Evolutionary conservation across 2,888 invertebrate genomes (phyloP).

Genomic region (Lydus trimaculatus): DNA sequence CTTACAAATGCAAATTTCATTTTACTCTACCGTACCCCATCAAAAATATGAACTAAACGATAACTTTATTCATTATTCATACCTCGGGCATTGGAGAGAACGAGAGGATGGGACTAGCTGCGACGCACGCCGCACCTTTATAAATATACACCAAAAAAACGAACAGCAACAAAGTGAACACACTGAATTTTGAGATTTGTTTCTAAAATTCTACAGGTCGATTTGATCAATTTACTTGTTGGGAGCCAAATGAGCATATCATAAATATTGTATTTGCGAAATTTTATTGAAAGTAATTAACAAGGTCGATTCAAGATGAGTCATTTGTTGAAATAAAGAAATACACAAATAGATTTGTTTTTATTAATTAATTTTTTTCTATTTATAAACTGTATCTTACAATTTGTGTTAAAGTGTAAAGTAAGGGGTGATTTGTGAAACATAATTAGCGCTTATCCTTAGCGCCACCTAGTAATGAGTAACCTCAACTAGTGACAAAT

Average conservation of each 20-base stretch:
- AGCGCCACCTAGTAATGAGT: background rate
- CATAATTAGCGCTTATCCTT: background rate
- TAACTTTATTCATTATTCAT: slow-evolving; percentile 70
- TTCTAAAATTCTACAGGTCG: too few relatives aligned
- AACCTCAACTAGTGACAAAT: background rate
- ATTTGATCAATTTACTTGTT: too few relatives aligned
- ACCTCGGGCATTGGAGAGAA: slow-evolving; percentile 56
- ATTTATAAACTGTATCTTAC: too few relatives aligned
- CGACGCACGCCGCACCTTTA: slow-evolving; percentile 30
- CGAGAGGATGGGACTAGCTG: slow-evolving; percentile 31
- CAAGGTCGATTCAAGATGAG: too few relatives aligned
- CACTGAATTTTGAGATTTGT: too few relatives aligned
- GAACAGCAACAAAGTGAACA: background rate
- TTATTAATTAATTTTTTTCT: too few relatives aligned
- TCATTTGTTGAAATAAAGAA: too few relatives aligned
- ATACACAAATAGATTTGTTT: too few relatives aligned
- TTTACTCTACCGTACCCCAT: slow-evolving; percentile 63
- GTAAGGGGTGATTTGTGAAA: background rate
- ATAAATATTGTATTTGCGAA: too few relatives aligned
- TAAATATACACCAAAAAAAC: background rate
- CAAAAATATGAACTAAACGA: slow-evolving; percentile 70
- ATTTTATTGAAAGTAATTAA: too few relatives aligned
- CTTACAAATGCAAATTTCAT: slow-evolving; percentile 65
- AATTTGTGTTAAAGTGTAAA: background rate
- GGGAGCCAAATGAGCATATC: too few relatives aligned